Conservation (phyloP, 2,888 invertebrate species). For the Eupithecia dodoneata region DNA sequence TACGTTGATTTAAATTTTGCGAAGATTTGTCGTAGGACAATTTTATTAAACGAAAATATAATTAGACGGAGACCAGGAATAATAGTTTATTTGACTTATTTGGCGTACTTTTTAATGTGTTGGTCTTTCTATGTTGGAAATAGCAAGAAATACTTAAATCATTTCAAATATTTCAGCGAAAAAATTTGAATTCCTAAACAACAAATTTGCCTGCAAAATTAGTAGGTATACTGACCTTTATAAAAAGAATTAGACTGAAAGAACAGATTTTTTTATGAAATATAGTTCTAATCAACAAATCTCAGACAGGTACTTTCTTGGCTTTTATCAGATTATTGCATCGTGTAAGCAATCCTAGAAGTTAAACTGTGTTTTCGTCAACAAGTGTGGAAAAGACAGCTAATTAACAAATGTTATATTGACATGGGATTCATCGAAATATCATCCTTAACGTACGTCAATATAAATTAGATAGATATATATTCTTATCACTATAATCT, state of each 20-base stretch:
- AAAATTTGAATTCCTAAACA: not conserved
- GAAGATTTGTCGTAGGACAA: not conserved
- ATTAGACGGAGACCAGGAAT: not conserved
- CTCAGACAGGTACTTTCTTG: not conserved
- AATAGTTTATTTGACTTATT: not conserved
- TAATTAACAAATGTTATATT: not conserved
- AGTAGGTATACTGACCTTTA: not conserved
- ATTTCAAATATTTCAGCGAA: not conserved
- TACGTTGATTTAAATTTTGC: too few species aligned
- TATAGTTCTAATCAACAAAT: not conserved
- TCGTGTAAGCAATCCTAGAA: not conserved
- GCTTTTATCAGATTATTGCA: not conserved
- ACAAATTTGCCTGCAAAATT: not conserved
- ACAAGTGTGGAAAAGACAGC: not conserved
- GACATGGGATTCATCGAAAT: not conserved
- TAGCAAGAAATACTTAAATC: not conserved
- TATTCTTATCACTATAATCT: not conserved
- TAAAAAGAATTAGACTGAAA: not conserved
- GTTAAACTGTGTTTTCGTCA: not conserved
- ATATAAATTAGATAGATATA: not conserved
- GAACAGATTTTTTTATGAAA: not conserved
- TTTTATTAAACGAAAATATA: not conserved
- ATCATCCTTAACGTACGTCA: not conserved
- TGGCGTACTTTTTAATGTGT: not conserved
- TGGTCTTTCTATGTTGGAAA: not conserved